Percentiles rank a stretch among this genome's conserved stretches.
Conservation (phyloP, 37 sponge, comb jelly and placozoan species). For the Hormiphora californensis region DNA sequence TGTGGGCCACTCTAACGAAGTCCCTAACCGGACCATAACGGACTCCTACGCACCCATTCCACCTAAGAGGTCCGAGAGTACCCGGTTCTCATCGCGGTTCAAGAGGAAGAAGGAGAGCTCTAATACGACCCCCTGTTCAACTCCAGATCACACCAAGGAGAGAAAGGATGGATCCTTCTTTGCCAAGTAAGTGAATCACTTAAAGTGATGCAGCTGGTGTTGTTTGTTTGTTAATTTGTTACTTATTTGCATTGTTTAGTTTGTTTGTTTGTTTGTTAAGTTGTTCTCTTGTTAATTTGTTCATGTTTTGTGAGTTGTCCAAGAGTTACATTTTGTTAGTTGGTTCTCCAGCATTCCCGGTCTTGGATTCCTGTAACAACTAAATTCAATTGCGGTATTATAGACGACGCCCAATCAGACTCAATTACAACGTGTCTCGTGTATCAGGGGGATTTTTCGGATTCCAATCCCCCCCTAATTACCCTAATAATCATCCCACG, state of each 20-base stretch:
- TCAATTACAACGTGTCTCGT: no score
- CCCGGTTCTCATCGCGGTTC: conserved; percentile 35
- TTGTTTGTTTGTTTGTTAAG: neutral
- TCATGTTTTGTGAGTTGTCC: neutral
- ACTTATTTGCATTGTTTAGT: neutral
- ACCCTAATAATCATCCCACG: no score
- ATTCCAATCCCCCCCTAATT: no score
- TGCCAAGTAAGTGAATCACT: conserved; percentile 27
- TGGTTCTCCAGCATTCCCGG: no score
- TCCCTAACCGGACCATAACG: no score
- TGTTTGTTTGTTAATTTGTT: neutral
- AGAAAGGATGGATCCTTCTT: conserved; percentile 18
- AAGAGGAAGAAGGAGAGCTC: conserved; percentile 49
- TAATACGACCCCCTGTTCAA: neutral
- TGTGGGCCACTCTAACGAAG: no score
- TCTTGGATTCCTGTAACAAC: no score
- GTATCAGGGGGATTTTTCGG: no score
- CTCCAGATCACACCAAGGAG: neutral
- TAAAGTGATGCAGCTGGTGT: neutral
- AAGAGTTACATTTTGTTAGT: no score
- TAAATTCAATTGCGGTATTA: no score
- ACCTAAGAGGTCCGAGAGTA: conserved; percentile 23
- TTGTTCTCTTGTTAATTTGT: neutral
- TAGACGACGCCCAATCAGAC: no score
- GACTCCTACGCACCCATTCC: conserved; percentile 43